Evolutionary conservation across 2,113 vertebrate genomes (phyloP).

Genomic region (Barnardius zonarius): DNA sequence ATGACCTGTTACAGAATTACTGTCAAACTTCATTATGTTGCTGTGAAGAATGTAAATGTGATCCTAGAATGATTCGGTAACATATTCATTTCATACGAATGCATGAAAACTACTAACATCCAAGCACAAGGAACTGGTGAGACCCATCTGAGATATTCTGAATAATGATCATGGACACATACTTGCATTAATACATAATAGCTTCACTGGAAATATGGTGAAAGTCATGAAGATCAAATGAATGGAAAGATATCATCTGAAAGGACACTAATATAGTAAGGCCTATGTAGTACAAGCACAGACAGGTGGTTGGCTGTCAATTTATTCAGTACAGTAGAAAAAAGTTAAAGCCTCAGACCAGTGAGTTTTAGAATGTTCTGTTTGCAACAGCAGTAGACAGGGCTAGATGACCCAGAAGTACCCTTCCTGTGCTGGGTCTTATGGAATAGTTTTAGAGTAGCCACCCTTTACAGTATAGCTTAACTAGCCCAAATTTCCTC

Average conservation of each 20-base stretch:
- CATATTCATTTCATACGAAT: neutral
- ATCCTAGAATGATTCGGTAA: neutral
- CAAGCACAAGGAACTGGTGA: fast-evolving
- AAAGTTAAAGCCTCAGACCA: neutral
- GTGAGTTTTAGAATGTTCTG: neutral
- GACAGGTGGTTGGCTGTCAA: neutral
- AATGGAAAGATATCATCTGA: neutral
- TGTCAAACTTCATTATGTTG: neutral
- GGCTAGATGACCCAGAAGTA: neutral
- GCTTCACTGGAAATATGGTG: neutral
- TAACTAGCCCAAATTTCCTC: neutral
- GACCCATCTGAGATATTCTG: neutral
- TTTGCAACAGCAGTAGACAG: neutral
- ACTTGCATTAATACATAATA: neutral
- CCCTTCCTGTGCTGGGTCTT: neutral
- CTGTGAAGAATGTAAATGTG: neutral
- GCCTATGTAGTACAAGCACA: neutral
- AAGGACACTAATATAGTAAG: neutral
- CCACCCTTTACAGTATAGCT: neutral
- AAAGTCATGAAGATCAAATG: neutral
- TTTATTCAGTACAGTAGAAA: neutral
- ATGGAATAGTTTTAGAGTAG: neutral
- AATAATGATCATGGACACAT: neutral
- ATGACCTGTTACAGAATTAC: neutral
- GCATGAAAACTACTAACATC: neutral